Conservation (phyloP, 2,797 vertebrate genomes). For the Epinephelus awoara region DNA sequence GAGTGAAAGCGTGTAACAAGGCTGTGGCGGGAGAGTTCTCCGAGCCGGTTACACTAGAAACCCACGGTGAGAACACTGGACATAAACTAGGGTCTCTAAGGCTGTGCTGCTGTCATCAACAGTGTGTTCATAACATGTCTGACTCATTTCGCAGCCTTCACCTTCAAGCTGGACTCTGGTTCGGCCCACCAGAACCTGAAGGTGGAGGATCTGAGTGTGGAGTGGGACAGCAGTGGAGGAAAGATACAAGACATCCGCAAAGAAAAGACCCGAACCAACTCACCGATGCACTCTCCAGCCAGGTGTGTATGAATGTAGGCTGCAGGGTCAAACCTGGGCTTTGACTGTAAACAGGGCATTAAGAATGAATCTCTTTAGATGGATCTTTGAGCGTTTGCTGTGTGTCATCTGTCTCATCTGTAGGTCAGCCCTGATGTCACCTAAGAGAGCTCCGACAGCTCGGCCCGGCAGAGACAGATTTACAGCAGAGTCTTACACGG, state of each 20-base stretch:
- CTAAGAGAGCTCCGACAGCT: conserved; percentile 90
- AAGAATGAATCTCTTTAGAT: background rate
- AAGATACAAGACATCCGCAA: conserved; percentile 97
- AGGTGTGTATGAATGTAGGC: conserved; percentile 83
- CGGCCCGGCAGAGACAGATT: conserved; percentile 93
- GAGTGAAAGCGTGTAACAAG: conserved; percentile 96
- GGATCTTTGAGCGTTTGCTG: background rate
- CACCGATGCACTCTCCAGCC: conserved; percentile 95
- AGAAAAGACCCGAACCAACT: conserved; percentile 92
- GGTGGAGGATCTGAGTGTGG: conserved; percentile 93
- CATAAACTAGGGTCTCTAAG: background rate
- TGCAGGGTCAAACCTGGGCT: background rate
- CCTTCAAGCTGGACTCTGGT: conserved; percentile 91
- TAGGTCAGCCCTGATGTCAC: conserved; percentile 92
- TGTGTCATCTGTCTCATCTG: conserved; percentile 3
- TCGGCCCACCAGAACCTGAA: conserved; percentile 96
- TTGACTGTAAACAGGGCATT: background rate
- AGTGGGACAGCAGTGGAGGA: conserved; percentile 96
- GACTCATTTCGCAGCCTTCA: conserved; percentile 86
- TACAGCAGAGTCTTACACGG: conserved; percentile 96
- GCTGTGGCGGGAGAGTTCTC: conserved; percentile 96
- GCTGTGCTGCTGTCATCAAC: background rate
- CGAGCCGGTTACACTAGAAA: conserved; percentile 93
- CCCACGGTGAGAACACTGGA: conserved; percentile 85
- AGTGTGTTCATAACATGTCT: background rate